phyloP scores from a whole-genome alignment of 2,113 vertebrate species.

The Halcyon senegalensis region DNA sequence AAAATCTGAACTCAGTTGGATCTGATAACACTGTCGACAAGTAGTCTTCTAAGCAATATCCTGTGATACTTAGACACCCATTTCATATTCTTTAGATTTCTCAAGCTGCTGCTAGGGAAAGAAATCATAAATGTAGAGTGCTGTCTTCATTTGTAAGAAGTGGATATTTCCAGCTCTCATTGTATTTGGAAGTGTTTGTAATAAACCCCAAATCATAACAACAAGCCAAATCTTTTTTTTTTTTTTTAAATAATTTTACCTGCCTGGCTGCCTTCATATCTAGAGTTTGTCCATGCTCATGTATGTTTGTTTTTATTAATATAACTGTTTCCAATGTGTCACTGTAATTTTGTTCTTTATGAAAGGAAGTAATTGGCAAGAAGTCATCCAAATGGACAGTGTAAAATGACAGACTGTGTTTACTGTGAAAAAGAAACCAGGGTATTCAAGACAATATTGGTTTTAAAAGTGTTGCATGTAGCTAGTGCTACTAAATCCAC shows the following conservation, averaged over 20 bases:
- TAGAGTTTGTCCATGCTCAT: not conserved
- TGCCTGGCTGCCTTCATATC: not conserved
- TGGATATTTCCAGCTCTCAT: not conserved
- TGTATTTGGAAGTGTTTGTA: not conserved
- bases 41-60: not conserved
- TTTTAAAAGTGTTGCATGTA: not conserved
- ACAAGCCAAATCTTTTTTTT: not conserved
- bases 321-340: not conserved
- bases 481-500: not conserved
- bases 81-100: not conserved
- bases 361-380: not conserved
- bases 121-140: not conserved
- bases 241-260: not conserved
- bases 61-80: not conserved
- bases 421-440: not conserved
- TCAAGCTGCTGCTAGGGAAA: not conserved
- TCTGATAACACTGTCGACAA: not conserved
- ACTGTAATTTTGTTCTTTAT: not conserved
- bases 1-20: not conserved
- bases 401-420: not conserved
- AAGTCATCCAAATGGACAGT: not conserved
- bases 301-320: not conserved
- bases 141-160: not conserved
- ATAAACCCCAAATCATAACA: not conserved
- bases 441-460: not conserved